Evolutionary conservation across 2,113 vertebrate genomes (phyloP).

Genomic region (Todiramphus chloris): DNA sequence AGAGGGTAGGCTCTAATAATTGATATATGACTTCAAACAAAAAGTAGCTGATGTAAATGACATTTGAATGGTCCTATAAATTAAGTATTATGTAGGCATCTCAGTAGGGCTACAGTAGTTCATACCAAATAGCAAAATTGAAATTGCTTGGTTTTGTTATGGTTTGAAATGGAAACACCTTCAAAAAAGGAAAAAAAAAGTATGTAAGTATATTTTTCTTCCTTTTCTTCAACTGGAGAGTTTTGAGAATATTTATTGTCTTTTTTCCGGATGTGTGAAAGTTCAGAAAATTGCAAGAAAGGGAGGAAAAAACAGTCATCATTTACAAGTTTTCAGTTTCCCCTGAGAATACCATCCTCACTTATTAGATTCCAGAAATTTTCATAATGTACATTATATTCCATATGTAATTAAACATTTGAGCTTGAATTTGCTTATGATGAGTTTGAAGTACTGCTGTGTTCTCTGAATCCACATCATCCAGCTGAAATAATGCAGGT

Average conservation of each 20-base stretch:
- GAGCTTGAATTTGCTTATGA: background rate
- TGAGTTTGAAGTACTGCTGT: background rate
- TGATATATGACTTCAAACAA: background rate
- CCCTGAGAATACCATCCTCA: background rate
- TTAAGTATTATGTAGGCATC: background rate
- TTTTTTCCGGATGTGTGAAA: background rate
- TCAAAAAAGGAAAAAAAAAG: background rate
- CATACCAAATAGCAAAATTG: background rate
- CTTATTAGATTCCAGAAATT: background rate
- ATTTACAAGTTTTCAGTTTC: background rate
- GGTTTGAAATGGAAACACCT: background rate
- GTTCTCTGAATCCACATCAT: background rate
- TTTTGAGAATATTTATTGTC: background rate
- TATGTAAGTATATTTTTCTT: background rate
- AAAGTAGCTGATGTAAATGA: background rate
- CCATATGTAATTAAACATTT: background rate
- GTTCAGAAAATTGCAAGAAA: background rate
- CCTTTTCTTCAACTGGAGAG: background rate
- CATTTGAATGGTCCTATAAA: background rate
- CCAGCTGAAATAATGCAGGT: background rate
- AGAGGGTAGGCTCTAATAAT: background rate
- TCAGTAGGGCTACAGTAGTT: background rate
- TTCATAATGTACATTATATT: background rate
- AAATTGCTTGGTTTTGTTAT: background rate
- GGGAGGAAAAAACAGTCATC: accelerated